These are phyloP conservation scores for Bergia puertoricense DNA, from an alignment of 92 coral and sea anemone genomes.

Conservation along the genomic window DNA sequence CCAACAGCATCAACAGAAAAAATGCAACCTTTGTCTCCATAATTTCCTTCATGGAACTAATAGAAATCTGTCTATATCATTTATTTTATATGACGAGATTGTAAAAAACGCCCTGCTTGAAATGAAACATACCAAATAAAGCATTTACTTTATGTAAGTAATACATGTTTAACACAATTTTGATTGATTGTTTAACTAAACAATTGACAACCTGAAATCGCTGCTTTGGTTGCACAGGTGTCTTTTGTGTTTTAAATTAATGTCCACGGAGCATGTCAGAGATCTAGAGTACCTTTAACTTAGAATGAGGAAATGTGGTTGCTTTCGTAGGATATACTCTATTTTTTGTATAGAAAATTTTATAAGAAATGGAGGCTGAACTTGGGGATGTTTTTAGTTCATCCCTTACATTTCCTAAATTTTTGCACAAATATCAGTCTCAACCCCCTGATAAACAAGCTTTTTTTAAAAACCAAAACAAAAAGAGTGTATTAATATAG, in stretches of 20 bases:
- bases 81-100: too few species aligned
- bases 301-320: neutral
- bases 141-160: neutral
- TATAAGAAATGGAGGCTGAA: too few species aligned
- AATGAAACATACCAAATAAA: neutral
- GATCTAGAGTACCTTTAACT: neutral
- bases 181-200: neutral
- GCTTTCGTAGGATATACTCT: neutral
- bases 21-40: neutral
- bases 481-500: too few species aligned
- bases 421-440: too few species aligned
- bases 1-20: neutral
- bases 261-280: neutral
- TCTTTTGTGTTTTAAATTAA: neutral
- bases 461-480: too few species aligned
- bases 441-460: too few species aligned
- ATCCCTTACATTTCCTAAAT: too few species aligned
- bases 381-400: too few species aligned
- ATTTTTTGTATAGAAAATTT: too few species aligned
- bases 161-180: neutral
- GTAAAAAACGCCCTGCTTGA: neutral
- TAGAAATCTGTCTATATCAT: neutral
- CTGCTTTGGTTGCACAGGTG: conserved; percentile 13
- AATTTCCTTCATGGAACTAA: neutral
- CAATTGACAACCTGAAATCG: conserved; percentile 22